Conservation (phyloP, 2,888 invertebrate species). For the Hetaerina titia region DNA sequence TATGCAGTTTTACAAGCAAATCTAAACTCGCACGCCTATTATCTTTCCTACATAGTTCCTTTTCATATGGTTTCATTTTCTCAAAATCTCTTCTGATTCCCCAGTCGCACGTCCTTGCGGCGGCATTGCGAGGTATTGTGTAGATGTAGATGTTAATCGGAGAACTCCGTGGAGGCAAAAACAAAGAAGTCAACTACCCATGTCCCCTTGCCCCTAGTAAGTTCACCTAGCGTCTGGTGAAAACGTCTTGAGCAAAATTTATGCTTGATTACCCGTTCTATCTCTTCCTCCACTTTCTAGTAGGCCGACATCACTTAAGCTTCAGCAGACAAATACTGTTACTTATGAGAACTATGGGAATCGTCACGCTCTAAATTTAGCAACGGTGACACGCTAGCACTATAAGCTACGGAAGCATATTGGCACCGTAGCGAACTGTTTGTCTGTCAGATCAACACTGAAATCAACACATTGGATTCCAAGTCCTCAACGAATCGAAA, state of each 20-base stretch:
- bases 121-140: too few species aligned
- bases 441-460: background rate
- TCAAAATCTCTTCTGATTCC: too few species aligned
- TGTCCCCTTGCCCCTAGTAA: background rate
- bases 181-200: background rate
- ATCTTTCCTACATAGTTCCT: too few species aligned
- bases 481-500: background rate
- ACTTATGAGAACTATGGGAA: background rate
- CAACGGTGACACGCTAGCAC: background rate
- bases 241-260: background rate
- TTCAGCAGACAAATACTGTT: background rate
- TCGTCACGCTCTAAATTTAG: background rate
- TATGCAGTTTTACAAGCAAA: too few species aligned
- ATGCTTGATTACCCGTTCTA: background rate
- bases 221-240: background rate
- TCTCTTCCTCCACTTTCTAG: background rate
- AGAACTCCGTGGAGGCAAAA: too few species aligned
- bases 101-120: too few species aligned
- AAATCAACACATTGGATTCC: background rate
- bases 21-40: too few species aligned
- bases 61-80: too few species aligned
- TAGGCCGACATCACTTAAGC: background rate
- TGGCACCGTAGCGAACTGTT: background rate
- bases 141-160: too few species aligned
- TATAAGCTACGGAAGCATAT: background rate